phyloP scores from a whole-genome alignment of 2,888 invertebrate genomes.

The Andrena hattorfiana region DNA sequence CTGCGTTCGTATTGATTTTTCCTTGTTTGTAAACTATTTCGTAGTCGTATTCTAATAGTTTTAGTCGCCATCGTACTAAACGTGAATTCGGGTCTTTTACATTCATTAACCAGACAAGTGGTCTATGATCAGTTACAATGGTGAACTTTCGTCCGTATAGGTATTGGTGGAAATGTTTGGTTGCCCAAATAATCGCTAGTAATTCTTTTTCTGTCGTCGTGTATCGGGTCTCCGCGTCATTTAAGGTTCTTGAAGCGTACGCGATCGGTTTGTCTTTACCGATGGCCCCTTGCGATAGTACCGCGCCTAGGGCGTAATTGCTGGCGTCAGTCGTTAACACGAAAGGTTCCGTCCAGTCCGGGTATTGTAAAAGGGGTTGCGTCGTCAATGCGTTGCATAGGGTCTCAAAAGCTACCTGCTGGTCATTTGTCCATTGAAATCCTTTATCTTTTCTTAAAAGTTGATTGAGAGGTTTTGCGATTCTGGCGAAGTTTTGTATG shows the following conservation, averaged over 20 bases:
- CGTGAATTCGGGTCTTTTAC: slow-evolving; percentile 38
- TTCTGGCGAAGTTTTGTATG: too few relatives aligned
- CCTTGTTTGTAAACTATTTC: slow-evolving; percentile 43
- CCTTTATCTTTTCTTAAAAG: too few relatives aligned
- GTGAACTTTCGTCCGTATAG: slow-evolving; percentile 53
- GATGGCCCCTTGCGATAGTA: slow-evolving; percentile 39
- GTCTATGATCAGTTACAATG: slow-evolving; percentile 54
- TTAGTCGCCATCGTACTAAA: slow-evolving; percentile 42
- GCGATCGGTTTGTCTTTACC: slow-evolving; percentile 27
- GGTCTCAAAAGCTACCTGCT: too few relatives aligned
- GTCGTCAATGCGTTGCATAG: too few relatives aligned
- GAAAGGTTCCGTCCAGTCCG: too few relatives aligned
- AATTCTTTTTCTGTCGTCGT: too few relatives aligned
- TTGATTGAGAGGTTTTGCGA: too few relatives aligned
- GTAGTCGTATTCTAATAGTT: slow-evolving; percentile 48
- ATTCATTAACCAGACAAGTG: slow-evolving; percentile 44
- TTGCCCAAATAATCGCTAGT: slow-evolving; percentile 41
- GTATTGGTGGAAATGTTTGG: slow-evolving; percentile 53
- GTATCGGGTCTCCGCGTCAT: too few relatives aligned
- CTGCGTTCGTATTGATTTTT: slow-evolving; percentile 42
- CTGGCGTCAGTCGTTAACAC: too few relatives aligned
- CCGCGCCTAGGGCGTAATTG: slow-evolving; percentile 21
- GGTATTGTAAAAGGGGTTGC: too few relatives aligned
- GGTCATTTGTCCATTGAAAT: too few relatives aligned
- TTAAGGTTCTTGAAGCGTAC: too few relatives aligned